Conservation (phyloP, 2,113 vertebrate species). For the Axis porcinus region DNA sequence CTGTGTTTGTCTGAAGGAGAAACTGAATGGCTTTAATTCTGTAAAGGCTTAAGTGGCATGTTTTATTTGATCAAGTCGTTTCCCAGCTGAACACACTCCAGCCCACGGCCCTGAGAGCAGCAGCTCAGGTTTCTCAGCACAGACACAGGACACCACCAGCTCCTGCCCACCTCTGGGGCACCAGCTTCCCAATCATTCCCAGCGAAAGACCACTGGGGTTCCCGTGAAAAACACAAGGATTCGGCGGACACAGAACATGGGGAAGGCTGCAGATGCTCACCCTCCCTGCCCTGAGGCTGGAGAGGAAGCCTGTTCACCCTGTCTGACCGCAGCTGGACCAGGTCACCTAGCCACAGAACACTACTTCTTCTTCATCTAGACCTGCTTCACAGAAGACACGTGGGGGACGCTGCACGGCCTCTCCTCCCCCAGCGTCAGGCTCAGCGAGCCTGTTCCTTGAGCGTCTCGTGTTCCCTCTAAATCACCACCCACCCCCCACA, state of each 20-base stretch:
- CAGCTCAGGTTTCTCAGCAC: not conserved
- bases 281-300: not conserved
- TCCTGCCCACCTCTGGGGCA: not conserved
- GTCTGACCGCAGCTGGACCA: not conserved
- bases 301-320: not conserved
- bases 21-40: constrained; percentile 18
- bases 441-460: not conserved
- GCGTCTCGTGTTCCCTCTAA: not conserved
- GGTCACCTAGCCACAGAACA: not conserved
- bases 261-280: not conserved
- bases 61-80: constrained; percentile 32
- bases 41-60: not conserved
- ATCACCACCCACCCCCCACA: not conserved
- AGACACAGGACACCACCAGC: not conserved
- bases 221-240: not conserved
- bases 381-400: not conserved
- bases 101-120: not conserved
- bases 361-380: too few relatives aligned
- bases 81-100: not conserved
- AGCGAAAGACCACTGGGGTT: not conserved
- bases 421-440: not conserved
- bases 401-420: not conserved
- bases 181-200: not conserved
- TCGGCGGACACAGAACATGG: not conserved
- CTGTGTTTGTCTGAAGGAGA: constrained; percentile 13